phyloP scores from a whole-genome alignment of 1,140 invertebrate species.

The Tetramorium parvispinum region DNA sequence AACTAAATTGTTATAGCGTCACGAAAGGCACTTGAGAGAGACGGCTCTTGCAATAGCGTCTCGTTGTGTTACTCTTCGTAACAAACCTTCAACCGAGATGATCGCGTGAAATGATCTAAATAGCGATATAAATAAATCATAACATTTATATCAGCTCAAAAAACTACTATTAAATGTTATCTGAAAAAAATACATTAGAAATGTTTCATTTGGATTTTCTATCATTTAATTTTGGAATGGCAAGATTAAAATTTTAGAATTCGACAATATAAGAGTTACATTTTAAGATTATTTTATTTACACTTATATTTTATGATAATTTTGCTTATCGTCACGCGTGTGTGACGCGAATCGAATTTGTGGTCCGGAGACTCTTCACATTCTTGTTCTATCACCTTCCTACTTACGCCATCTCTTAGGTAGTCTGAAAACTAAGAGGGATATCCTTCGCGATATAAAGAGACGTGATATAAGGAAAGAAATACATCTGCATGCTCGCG shows the following conservation, averaged over 20 bases:
- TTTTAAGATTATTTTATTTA: neutral
- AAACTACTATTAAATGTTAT: neutral
- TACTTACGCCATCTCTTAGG: slow-evolving; percentile 75
- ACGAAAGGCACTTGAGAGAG: neutral
- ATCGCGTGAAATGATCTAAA: neutral
- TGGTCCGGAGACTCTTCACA: neutral
- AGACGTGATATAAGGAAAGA: slow-evolving; percentile 12
- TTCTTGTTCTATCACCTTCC: slow-evolving; percentile 57
- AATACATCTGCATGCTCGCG: slow-evolving; percentile 9
- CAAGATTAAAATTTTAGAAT: neutral
- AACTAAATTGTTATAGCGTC: slow-evolving; percentile 45
- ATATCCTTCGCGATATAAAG: slow-evolving; percentile 44
- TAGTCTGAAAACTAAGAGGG: slow-evolving; percentile 42
- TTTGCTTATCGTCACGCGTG: neutral
- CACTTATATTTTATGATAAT: neutral
- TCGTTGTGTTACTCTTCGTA: neutral
- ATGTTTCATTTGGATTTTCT: neutral
- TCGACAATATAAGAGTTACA: neutral
- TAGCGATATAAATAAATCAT: neutral
- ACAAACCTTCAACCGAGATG: neutral
- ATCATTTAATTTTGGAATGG: neutral
- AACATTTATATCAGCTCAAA: too few species aligned
- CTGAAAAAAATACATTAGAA: neutral
- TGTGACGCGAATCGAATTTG: neutral
- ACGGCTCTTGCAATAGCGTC: slow-evolving; percentile 4